Percentiles rank a stretch among this genome's conserved stretches.
phyloP scores from a whole-genome alignment of 2,113 vertebrate genomes.

The Falco punctatus region DNA sequence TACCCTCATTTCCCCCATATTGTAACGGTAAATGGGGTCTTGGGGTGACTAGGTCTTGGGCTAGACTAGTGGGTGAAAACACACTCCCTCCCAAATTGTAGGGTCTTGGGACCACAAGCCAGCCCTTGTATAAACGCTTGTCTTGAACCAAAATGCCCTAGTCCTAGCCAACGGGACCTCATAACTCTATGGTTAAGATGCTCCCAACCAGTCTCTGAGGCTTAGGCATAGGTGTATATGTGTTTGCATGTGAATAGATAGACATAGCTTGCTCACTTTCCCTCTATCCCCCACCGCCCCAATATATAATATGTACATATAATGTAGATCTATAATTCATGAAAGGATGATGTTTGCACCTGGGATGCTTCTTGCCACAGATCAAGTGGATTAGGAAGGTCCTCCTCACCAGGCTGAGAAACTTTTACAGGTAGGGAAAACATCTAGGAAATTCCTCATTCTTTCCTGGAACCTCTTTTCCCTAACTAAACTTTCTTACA shows the following conservation, averaged over 20 bases:
- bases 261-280: not conserved
- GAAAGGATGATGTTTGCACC: not conserved
- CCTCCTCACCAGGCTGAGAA: not conserved
- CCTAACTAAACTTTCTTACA: not conserved
- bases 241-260: not conserved
- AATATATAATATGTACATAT: no score
- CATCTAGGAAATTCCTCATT: not conserved
- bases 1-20: not conserved
- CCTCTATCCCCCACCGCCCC: no score
- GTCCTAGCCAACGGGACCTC: not conserved
- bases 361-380: not conserved
- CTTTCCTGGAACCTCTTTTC: not conserved
- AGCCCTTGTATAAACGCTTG: not conserved
- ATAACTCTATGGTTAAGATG: not conserved
- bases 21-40: not conserved
- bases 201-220: not conserved
- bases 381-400: not conserved
- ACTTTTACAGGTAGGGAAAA: not conserved
- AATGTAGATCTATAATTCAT: not conserved
- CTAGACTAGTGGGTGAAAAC: not conserved
- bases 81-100: not conserved
- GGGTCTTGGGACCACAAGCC: not conserved
- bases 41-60: not conserved
- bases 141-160: not conserved
- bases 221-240: not conserved